A percentile compares a stretch with the other conserved stretches of the same genome.
Evolutionary conservation across 2,888 invertebrate species (phyloP).

Genomic region (Globia sparganii): DNA sequence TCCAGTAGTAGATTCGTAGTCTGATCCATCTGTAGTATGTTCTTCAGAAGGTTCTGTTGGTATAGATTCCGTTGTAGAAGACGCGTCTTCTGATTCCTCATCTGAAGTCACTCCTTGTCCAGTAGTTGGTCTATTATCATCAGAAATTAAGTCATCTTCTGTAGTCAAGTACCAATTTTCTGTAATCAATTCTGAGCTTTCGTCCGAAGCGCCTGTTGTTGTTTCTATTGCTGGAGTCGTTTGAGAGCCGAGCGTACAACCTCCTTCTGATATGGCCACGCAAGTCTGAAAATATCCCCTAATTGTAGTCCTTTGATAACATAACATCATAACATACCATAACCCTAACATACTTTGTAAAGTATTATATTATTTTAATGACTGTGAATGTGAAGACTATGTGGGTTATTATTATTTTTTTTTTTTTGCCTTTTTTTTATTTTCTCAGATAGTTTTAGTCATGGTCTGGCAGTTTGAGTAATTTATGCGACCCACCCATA

Average conservation of each 20-base stretch:
- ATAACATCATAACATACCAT: neutral
- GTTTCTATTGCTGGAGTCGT: conserved; percentile 25
- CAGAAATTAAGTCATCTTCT: conserved; percentile 23
- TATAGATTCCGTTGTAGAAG: conserved; percentile 18
- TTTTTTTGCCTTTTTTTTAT: no score
- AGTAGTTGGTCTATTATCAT: conserved; percentile 21
- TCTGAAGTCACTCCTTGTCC: conserved; percentile 5
- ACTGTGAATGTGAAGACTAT: no score
- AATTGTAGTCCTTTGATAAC: neutral
- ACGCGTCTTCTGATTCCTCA: neutral
- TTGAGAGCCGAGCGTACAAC: conserved; percentile 47
- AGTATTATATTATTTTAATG: no score
- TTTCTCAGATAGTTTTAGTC: no score
- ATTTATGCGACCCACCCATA: no score
- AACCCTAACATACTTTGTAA: no score
- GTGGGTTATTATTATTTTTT: no score
- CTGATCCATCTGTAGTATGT: conserved; percentile 13
- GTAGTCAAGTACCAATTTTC: conserved; percentile 5
- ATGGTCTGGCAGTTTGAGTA: no score
- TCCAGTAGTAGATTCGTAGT: conserved; percentile 19
- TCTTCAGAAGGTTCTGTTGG: conserved; percentile 3
- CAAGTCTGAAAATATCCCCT: conserved; percentile 40
- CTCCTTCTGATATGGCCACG: conserved; percentile 47
- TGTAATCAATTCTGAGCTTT: conserved; percentile 16
- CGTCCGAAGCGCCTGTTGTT: neutral